Evolutionary conservation across 1,140 invertebrate genomes (phyloP), one percentile per base, ranked within the genome.

Genomic region (Camponotus pennsylvanicus): DNA sequence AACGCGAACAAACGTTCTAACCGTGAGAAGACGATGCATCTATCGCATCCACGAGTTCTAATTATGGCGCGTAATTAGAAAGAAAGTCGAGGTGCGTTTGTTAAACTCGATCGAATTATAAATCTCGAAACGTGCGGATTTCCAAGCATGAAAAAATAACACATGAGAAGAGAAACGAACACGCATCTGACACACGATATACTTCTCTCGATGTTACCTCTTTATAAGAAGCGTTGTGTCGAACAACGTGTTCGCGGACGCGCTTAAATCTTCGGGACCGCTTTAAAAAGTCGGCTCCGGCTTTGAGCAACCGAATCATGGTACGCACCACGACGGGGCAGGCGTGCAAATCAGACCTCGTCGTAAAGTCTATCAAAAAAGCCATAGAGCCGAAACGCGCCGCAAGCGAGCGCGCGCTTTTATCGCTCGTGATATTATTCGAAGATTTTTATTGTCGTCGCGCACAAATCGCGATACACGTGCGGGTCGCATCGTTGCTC

Each of bases 341-440:
- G 87, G 87, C 85, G 87, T 90, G 91, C 91, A 88, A 89, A 93
- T 93, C 92, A 89, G 91, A 91, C 82, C 76, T 75, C 37, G 88
- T 93, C 91, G 89, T 92, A 92, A 93, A 93, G 86, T 90, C 85
- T 92, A 92, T 92, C 92, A 89, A 91, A 88, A 89, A 89, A 86
- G 52, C 75, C 85, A 76, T 86, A 67, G 63, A 79, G 34, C 37
- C 40, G 70, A 57, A 11, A 34, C 11, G 37, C 64, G 49, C 57
- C 37, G 40, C 57, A 40, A 66, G 76, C 77, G 66, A 80, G 64
- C 52, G 49, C 37, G 75, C 32, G n/a, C 27, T 45, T 88, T 86
- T 90, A 91, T 92, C 86, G 91, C 89, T 88, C 86, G 91, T 85
- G 88, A 91, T 92, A 92, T 93, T 93, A 93, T 93, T 93, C 90